Evolutionary conservation across 2,888 invertebrate species (phyloP).

Genomic region (Temnothorax ravouxi): DNA sequence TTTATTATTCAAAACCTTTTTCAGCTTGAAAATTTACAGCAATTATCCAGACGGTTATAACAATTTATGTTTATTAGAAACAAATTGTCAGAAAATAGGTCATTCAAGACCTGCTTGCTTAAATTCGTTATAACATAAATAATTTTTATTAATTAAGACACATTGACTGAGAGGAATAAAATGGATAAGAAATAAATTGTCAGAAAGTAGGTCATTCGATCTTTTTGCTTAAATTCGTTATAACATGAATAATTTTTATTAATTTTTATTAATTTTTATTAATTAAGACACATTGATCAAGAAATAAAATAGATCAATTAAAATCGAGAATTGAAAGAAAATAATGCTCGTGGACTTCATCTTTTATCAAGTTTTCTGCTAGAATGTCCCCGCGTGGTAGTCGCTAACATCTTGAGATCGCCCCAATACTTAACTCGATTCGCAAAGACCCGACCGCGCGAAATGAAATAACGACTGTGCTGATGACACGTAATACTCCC

Average conservation of each 20-base stretch:
- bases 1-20: not conserved
- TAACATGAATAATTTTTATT: not conserved
- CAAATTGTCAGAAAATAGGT: not conserved
- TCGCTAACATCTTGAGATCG: constrained; percentile 66
- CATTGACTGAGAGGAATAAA: not conserved
- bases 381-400: constrained; percentile 37
- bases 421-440: constrained; percentile 66
- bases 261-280: not conserved
- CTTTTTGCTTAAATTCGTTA: not conserved
- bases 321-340: not conserved
- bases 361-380: constrained; percentile 28
- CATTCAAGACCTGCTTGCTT: not conserved
- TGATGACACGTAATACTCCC: constrained; percentile 75
- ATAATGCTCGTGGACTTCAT: not conserved
- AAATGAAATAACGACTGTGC: constrained; percentile 74
- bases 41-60: not conserved
- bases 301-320: not conserved
- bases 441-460: constrained; percentile 66
- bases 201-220: not conserved
- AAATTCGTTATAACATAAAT: not conserved
- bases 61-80: not conserved
- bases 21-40: not conserved
- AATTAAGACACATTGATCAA: too few species aligned
- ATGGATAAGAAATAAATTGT: not conserved
- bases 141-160: not conserved